phyloP scores from a whole-genome alignment of 2,797 vertebrate genomes.

The Lophotriccus pileatus region DNA sequence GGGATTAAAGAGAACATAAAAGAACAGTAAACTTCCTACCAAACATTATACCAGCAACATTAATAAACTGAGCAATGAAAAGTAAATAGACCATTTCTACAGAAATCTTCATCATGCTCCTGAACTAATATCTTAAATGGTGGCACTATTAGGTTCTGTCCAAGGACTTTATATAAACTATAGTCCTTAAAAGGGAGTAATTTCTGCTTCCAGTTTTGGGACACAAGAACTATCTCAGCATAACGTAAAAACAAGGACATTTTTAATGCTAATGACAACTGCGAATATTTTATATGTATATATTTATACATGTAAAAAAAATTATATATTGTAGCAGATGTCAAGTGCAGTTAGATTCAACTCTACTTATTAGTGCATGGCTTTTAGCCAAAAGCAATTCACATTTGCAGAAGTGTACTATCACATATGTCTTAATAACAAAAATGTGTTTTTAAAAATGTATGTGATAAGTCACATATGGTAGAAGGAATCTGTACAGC shows the following conservation, averaged over 20 bases:
- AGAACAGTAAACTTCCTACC: neutral
- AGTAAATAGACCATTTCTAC: neutral
- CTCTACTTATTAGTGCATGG: slow-evolving; percentile 76
- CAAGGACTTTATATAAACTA: neutral
- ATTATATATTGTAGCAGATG: slow-evolving; percentile 64
- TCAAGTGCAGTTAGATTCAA: slow-evolving; percentile 76
- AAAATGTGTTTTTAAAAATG: slow-evolving; percentile 76
- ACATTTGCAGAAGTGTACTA: slow-evolving; percentile 73
- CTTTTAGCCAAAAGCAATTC: slow-evolving; percentile 80
- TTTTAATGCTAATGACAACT: slow-evolving; percentile 58
- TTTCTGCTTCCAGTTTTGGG: slow-evolving; percentile 28
- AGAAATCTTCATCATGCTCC: neutral
- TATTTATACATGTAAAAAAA: neutral
- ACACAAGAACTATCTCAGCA: slow-evolving; percentile 23
- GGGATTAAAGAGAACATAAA: neutral
- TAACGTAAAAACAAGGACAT: slow-evolving; percentile 25
- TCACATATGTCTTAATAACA: slow-evolving; percentile 79
- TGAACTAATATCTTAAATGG: neutral
- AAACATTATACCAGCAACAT: neutral
- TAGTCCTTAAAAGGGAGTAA: neutral
- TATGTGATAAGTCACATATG: slow-evolving; percentile 77
- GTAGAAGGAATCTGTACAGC: slow-evolving; percentile 70
- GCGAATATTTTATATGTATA: slow-evolving; percentile 34
- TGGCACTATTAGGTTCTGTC: neutral
- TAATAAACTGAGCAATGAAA: neutral